These are phyloP conservation scores for Drosophila takahashii DNA, from an alignment of 1,140 invertebrate species.

Conservation along the genomic window DNA sequence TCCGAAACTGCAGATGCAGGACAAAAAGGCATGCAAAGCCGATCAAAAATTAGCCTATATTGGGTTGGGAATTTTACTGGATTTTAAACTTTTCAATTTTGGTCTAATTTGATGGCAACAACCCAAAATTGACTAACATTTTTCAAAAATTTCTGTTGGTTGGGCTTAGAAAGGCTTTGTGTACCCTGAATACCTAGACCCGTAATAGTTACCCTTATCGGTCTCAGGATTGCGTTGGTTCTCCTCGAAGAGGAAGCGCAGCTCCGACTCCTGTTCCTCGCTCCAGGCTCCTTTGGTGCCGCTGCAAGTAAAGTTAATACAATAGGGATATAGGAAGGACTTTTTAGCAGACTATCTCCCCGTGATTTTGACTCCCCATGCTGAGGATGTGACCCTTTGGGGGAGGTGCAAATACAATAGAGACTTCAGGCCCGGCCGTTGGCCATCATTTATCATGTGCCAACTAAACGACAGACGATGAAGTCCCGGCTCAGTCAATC, in stretches of 20 bases:
- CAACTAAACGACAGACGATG: slow-evolving; percentile 64
- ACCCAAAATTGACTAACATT: too few species aligned
- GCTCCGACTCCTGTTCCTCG: slow-evolving; percentile 94
- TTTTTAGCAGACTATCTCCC: background rate
- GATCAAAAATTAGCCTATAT: background rate
- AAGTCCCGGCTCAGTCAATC: slow-evolving; percentile 71
- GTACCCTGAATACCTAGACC: slow-evolving; percentile 6
- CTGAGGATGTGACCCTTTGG: slow-evolving; percentile 24
- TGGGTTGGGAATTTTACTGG: too few species aligned
- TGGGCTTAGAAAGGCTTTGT: background rate
- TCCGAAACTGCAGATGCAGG: slow-evolving; percentile 20
- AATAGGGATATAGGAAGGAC: slow-evolving; percentile 5
- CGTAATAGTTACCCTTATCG: slow-evolving; percentile 86
- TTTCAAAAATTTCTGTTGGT: background rate
- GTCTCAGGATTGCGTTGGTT: slow-evolving; percentile 89
- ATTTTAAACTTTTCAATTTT: background rate
- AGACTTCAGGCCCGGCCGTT: slow-evolving; percentile 17
- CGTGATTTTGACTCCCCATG: slow-evolving; percentile 9
- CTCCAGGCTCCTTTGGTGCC: slow-evolving; percentile 88
- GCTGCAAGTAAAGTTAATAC: slow-evolving; percentile 40
- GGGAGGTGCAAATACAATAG: slow-evolving; percentile 28
- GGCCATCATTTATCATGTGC: slow-evolving; percentile 66
- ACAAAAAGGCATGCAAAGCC: slow-evolving; percentile 12
- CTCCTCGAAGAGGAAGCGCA: slow-evolving; percentile 92
- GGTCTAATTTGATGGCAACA: background rate